Evolutionary conservation across 2,888 invertebrate species (phyloP), one percentile per base, ranked within the genome.

Genomic region (Acrobasis suavella): DNA sequence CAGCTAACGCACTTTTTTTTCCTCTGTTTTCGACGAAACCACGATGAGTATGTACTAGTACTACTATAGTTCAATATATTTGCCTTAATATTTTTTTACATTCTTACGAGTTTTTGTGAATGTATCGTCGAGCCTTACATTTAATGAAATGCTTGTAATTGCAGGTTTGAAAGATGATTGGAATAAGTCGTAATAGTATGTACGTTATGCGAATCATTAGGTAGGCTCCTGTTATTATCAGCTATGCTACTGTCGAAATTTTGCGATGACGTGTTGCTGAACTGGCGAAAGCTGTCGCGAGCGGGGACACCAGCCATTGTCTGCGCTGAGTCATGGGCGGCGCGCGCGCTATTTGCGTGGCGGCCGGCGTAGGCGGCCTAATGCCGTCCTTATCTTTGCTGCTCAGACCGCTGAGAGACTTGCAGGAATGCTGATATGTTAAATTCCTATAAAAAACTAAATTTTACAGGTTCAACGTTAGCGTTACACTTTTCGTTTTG

Each of bases 311-410:
- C 81, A 77, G 76, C 69, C 84, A 88, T 89, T 91, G 89, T 90
- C 85, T 86, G 82, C 64, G 83, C 78, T 90, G 89, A 91, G 82
- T 90, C 90, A 91, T 73, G 75, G 87, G 81, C 87, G 85, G 85
- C 83, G 88, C 85, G 78, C 86, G 86, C 86, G 81, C 80, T 91
- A 90, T 90, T 91, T 89, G 80, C 81, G 88, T 80, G 70, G 72
- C 65, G 76, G 87, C 83, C 65, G 76, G 87, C 83, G 89, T 89
- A 80, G 89, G 89, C 77, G 81, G 78, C 67, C 71, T 71, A 56
- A 72, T 75, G 71, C 77, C 76, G 76, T 80, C 78, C 75, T 77
- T 78, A 82, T 81, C 80, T 75, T 71, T 74, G 72, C 68, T 75
- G 17, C 73, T 75, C 77, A 80, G 82, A 83, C 84, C 74, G 73